A percentile compares a stretch with the other conserved stretches of the same genome.
Conservation (phyloP, 2,113 vertebrate species). For the Nymphicus hollandicus region DNA sequence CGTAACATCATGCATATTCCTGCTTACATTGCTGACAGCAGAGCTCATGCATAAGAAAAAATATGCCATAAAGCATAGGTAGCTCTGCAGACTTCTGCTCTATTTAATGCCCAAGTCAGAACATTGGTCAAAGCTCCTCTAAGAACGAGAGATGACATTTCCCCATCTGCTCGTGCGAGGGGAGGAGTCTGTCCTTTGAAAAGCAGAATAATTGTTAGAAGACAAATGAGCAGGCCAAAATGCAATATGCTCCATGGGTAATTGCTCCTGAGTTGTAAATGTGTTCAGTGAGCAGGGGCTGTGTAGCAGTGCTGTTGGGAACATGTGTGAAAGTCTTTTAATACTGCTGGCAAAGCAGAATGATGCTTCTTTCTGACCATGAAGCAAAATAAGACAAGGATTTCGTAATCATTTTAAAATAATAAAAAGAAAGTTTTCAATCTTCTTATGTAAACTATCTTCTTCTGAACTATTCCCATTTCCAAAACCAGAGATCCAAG, state of each 20-base stretch:
- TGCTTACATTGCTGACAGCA: constrained; percentile 46
- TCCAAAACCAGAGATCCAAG: neutral
- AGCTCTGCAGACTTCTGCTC: constrained; percentile 55
- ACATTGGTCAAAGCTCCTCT: constrained; percentile 37
- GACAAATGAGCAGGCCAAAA: constrained; percentile 21
- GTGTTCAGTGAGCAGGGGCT: neutral
- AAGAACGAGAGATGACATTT: constrained; percentile 31
- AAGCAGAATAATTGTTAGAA: constrained; percentile 28
- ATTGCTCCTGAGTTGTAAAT: constrained; percentile 24
- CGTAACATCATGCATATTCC: constrained; percentile 43
- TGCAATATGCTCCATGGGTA: neutral
- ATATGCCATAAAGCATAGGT: constrained; percentile 33
- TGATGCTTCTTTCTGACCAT: neutral
- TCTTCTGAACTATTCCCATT: neutral
- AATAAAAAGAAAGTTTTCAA: neutral
- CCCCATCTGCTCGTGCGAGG: constrained; percentile 4
- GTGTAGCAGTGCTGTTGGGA: neutral
- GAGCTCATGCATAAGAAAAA: constrained; percentile 57
- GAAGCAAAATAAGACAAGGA: neutral
- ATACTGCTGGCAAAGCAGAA: neutral
- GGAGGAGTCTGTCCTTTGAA: constrained; percentile 35
- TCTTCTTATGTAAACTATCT: neutral
- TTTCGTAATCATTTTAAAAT: neutral
- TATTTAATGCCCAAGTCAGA: constrained; percentile 48
- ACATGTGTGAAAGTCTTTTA: neutral